Evolutionary conservation across 2,113 vertebrate genomes (phyloP).

Genomic region (Phylloscopus trochilus): DNA sequence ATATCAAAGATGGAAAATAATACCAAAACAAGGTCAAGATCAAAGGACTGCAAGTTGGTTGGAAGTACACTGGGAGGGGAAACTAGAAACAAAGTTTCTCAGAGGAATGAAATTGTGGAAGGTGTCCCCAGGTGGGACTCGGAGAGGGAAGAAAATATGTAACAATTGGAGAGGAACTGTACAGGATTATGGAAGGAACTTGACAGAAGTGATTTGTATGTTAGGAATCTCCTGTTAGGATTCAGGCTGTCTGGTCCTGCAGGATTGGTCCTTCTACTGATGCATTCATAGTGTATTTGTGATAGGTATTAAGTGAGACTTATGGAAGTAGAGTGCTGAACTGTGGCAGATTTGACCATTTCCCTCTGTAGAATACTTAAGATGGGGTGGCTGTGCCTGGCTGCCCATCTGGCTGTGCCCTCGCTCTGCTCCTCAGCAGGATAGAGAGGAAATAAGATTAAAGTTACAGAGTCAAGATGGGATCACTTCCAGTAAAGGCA

Average conservation of each 20-base stretch:
- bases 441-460: not conserved
- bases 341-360: not conserved
- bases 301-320: not conserved
- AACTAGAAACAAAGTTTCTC: not conserved
- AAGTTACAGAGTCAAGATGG: not conserved
- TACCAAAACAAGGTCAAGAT: conserved; percentile 32
- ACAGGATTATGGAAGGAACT: not conserved
- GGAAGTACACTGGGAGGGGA: not conserved
- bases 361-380: not conserved
- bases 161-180: not conserved
- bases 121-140: not conserved
- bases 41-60: not conserved
- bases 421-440: not conserved
- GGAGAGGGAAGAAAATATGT: too few relatives aligned
- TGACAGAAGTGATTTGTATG: not conserved
- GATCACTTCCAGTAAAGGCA: not conserved
- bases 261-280: not conserved
- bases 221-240: not conserved
- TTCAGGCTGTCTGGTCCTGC: not conserved
- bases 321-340: not conserved
- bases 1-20: conserved; percentile 20
- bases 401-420: not conserved
- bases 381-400: not conserved
- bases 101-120: not conserved
- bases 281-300: not conserved